Conservation (phyloP, 2,113 vertebrate species). For the Excalfactoria chinensis region DNA sequence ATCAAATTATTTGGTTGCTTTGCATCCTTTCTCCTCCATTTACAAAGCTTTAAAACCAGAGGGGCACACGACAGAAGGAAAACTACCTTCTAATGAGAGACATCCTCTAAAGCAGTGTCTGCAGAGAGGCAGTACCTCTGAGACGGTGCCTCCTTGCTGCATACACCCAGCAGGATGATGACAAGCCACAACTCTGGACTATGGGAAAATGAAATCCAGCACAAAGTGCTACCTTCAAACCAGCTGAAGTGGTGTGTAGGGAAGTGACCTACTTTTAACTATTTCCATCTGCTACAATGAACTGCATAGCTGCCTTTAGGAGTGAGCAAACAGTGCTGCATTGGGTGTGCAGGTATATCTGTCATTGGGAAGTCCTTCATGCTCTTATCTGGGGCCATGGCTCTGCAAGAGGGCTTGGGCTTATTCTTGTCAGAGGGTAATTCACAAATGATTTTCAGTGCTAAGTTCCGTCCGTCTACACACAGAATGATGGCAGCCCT, state of each 20-base stretch:
- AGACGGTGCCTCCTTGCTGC: not conserved
- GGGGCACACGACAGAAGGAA: not conserved
- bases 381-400: accelerated
- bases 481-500: not conserved
- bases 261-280: not conserved
- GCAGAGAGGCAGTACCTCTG: not conserved
- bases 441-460: not conserved
- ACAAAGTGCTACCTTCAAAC: not conserved
- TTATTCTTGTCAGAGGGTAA: not conserved
- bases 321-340: not conserved
- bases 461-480: not conserved
- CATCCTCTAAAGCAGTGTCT: not conserved
- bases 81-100: not conserved
- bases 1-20: not conserved
- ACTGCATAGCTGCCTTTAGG: not conserved
- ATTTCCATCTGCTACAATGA: not conserved
- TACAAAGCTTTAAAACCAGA: not conserved
- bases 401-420: not conserved
- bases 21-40: not conserved
- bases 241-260: not conserved
- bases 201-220: not conserved
- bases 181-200: not conserved
- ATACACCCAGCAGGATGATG: not conserved
- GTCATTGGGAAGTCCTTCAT: not conserved
- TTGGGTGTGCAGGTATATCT: not conserved